phyloP scores from a whole-genome alignment of 2,888 invertebrate genomes.

The Gymnocheta viridis region DNA sequence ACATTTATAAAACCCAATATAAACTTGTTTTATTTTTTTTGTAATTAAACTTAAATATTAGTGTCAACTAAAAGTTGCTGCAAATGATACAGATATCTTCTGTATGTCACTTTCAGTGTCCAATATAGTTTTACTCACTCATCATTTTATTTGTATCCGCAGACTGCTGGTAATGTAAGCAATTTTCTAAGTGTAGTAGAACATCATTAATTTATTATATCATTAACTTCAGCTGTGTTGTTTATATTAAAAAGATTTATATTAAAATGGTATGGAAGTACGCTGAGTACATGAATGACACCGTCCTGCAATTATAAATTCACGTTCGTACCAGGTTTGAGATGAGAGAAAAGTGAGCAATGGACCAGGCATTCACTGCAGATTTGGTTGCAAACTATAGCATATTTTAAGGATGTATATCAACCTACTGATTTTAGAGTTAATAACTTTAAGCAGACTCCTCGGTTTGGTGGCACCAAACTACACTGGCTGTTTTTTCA shows the following conservation, averaged over 20 bases:
- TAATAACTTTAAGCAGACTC: too few relatives aligned
- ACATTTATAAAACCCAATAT: background rate
- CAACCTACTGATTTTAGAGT: too few relatives aligned
- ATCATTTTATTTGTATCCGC: background rate
- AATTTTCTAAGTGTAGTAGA: background rate
- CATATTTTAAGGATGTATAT: too few relatives aligned
- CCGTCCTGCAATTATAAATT: too few relatives aligned
- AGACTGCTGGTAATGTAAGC: background rate
- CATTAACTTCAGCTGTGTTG: background rate
- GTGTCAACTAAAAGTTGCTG: background rate
- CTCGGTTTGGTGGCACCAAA: too few relatives aligned
- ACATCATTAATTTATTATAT: slow-evolving; percentile 2
- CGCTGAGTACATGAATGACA: too few relatives aligned
- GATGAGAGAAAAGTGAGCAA: too few relatives aligned
- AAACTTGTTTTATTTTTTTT: background rate
- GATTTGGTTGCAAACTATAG: too few relatives aligned
- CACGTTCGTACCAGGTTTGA: too few relatives aligned
- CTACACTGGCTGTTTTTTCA: too few relatives aligned
- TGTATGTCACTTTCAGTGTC: background rate
- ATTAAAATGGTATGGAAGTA: too few relatives aligned
- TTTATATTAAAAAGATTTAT: background rate
- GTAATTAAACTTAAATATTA: background rate
- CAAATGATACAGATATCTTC: background rate
- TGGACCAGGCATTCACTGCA: too few relatives aligned
- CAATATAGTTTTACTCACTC: background rate